Evolutionary conservation across 2,888 invertebrate species (phyloP).

Genomic region (Halictus ligatus): DNA sequence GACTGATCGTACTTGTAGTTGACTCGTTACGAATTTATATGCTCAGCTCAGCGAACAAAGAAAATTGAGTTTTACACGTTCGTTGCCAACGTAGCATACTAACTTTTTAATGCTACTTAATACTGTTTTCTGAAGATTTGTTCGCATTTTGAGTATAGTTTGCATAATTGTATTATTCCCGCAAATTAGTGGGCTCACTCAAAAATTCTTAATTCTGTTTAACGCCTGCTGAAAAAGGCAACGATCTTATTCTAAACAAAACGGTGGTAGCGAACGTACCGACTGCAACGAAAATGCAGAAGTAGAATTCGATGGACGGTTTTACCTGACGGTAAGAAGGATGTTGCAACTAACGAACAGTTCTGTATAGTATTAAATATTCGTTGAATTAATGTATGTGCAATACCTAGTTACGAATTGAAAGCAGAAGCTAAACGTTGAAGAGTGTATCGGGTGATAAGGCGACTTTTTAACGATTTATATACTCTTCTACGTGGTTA

Average conservation of each 20-base stretch:
- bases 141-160: neutral
- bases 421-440: slow-evolving; percentile 37
- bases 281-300: neutral
- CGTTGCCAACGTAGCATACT: neutral
- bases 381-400: slow-evolving; percentile 45
- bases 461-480: neutral
- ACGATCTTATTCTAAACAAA: neutral
- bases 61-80: neutral
- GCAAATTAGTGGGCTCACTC: neutral
- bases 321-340: neutral
- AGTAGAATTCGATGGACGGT: neutral
- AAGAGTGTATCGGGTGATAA: slow-evolving; percentile 22
- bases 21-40: slow-evolving; percentile 17
- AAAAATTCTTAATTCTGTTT: neutral
- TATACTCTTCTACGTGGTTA: slow-evolving; percentile 31
- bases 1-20: slow-evolving; percentile 51
- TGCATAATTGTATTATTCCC: neutral
- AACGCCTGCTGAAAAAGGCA: neutral
- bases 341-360: neutral
- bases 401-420: slow-evolving; percentile 60
- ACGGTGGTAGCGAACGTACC: neutral
- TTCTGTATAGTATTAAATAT: slow-evolving; percentile 35
- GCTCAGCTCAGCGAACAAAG: neutral
- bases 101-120: neutral
- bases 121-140: neutral